Evolutionary conservation across 2,888 invertebrate species (phyloP).

Genomic region (Tiliacea aurago): DNA sequence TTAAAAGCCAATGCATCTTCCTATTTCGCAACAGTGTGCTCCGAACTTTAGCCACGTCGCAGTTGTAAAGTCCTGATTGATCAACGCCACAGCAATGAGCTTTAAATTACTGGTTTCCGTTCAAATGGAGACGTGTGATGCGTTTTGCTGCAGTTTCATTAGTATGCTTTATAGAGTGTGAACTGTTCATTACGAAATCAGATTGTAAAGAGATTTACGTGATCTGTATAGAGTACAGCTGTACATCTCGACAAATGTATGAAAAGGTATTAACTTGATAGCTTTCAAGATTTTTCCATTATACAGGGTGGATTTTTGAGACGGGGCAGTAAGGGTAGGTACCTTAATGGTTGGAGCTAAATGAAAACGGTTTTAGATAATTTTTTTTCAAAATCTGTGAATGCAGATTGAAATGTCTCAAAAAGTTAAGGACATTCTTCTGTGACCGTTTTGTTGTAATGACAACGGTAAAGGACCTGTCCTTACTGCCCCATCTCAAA

Average conservation of each 20-base stretch:
- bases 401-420: too few species aligned
- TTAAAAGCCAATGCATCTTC: neutral
- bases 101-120: constrained; percentile 76
- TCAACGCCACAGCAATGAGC: constrained; percentile 74
- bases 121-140: constrained; percentile 69
- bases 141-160: constrained; percentile 41
- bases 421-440: too few species aligned
- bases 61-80: constrained; percentile 72
- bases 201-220: neutral
- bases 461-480: too few species aligned
- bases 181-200: constrained; percentile 1
- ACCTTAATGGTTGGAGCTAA: too few species aligned
- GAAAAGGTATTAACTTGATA: neutral
- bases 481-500: too few species aligned
- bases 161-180: constrained; percentile 3
- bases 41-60: constrained; percentile 58
- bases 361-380: too few species aligned
- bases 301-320: too few species aligned
- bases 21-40: constrained; percentile 22
- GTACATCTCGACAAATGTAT: neutral
- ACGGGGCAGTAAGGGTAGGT: too few species aligned
- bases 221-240: neutral
- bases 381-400: too few species aligned
- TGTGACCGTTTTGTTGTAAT: too few species aligned
- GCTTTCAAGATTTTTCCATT: too few species aligned